These are phyloP conservation scores for Actinostola sp. DNA, from an alignment of 92 coral and sea anemone species.

Conservation along the genomic window DNA sequence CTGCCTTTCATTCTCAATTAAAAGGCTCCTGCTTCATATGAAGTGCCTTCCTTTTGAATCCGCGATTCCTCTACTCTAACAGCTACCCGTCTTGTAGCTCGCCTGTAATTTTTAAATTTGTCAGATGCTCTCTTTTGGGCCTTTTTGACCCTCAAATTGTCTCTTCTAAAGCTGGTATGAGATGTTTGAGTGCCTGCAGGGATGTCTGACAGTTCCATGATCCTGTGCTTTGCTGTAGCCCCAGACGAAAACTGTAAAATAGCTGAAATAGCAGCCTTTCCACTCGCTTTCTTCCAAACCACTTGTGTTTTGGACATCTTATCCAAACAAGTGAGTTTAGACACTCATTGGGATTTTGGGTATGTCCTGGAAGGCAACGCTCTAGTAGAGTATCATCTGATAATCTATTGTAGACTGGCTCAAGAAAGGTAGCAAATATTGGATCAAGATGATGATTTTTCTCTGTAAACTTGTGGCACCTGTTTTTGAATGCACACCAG, in stretches of 20 bases:
- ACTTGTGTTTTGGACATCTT: conserved; percentile 55
- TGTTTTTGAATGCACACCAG: conserved; percentile 36
- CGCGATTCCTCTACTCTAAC: conserved; percentile 18
- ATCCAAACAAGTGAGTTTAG: conserved; percentile 41
- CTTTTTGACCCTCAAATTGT: conserved; percentile 29
- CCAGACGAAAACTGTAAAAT: conserved; percentile 32
- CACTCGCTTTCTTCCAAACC: conserved; percentile 46
- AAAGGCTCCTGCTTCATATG: conserved; percentile 45
- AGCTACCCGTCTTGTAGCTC: conserved; percentile 27
- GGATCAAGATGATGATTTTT: conserved; percentile 33
- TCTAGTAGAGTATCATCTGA: conserved; percentile 25
- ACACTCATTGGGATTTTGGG: conserved; percentile 52
- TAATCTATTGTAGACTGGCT: conserved; percentile 19
- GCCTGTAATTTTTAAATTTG: conserved; percentile 30
- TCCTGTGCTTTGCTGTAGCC: conserved; percentile 40
- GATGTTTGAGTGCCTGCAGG: conserved; percentile 23
- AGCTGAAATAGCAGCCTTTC: conserved; percentile 42
- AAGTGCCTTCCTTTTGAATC: conserved; percentile 18
- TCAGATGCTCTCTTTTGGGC: conserved; percentile 38
- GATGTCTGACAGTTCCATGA: conserved; percentile 31
- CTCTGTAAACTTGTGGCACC: background rate
- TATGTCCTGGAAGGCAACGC: conserved; percentile 44
- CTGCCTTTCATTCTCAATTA: background rate
- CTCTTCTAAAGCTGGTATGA: conserved; percentile 24
- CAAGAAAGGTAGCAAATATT: conserved; percentile 19